A percentile compares a stretch with the other conserved stretches of the same genome.
Evolutionary conservation across 2,113 vertebrate genomes (phyloP).

Genomic region (Equus quagga): DNA sequence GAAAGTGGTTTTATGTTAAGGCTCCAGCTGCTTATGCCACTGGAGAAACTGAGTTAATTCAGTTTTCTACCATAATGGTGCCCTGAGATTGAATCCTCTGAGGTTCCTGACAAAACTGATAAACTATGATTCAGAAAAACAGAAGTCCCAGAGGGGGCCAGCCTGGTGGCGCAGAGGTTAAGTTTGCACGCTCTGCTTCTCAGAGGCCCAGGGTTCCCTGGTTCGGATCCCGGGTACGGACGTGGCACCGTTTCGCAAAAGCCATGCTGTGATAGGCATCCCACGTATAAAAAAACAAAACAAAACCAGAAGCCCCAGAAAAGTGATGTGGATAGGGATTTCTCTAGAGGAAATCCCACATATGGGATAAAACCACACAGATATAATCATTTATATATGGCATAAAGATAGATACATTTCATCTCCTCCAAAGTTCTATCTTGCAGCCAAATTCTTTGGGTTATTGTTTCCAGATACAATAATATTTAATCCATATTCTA

Average conservation of each 20-base stretch:
- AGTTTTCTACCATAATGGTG: not conserved
- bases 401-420: not conserved
- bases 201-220: no score
- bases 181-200: no score
- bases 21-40: not conserved
- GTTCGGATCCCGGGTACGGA: no score
- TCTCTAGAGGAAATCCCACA: not conserved
- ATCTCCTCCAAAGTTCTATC: not conserved
- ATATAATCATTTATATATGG: not conserved
- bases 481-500: not conserved
- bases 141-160: not conserved
- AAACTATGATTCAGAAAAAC: not conserved
- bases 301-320: not conserved
- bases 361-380: not conserved
- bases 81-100: slow-evolving; percentile 1
- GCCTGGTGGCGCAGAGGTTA: no score
- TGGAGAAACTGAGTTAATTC: not conserved
- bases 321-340: not conserved
- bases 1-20: not conserved
- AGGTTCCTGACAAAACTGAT: not conserved
- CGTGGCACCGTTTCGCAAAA: no score
- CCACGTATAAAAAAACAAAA: no score
- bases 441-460: not conserved
- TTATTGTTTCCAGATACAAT: not conserved
- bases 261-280: no score